Conservation (phyloP, 2,797 vertebrate species). For the Crenuchus spilurus region DNA sequence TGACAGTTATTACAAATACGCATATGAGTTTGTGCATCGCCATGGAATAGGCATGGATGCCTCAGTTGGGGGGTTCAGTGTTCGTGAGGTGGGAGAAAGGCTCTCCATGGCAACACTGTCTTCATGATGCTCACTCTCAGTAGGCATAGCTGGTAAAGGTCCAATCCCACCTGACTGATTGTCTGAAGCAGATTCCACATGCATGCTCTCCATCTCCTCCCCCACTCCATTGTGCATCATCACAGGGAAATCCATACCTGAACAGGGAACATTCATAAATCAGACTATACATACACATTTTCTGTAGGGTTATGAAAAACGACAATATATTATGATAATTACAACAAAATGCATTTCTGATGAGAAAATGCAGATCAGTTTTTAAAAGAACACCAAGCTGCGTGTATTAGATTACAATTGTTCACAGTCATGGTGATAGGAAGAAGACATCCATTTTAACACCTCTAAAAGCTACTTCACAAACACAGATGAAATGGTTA, state of each 20-base stretch:
- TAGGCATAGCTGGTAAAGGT: slow-evolving; percentile 79
- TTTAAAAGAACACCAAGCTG: too few relatives aligned
- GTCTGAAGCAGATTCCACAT: slow-evolving; percentile 80
- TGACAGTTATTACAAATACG: slow-evolving; percentile 68
- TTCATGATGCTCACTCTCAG: slow-evolving; percentile 77
- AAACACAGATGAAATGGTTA: too few relatives aligned
- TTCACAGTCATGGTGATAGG: too few relatives aligned
- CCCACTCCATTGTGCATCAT: slow-evolving; percentile 68
- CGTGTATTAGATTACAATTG: too few relatives aligned
- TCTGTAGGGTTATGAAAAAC: too few relatives aligned
- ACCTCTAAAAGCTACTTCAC: too few relatives aligned
- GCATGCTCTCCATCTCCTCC: slow-evolving; percentile 85
- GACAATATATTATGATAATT: too few relatives aligned
- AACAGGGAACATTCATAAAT: slow-evolving; percentile 3
- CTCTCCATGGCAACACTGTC: slow-evolving; percentile 77
- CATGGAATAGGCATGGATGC: slow-evolving; percentile 84
- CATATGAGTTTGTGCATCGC: slow-evolving; percentile 84
- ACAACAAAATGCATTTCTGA: too few relatives aligned
- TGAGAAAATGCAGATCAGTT: too few relatives aligned
- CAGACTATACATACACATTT: too few relatives aligned
- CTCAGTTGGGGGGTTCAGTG: slow-evolving; percentile 82
- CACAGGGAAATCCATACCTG: slow-evolving; percentile 55
- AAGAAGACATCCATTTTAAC: too few relatives aligned
- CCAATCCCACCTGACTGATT: slow-evolving; percentile 86
- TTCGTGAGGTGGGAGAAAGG: slow-evolving; percentile 77